Conservation (phyloP, 2,797 vertebrate genomes). For the Propithecus perrieri region DNA sequence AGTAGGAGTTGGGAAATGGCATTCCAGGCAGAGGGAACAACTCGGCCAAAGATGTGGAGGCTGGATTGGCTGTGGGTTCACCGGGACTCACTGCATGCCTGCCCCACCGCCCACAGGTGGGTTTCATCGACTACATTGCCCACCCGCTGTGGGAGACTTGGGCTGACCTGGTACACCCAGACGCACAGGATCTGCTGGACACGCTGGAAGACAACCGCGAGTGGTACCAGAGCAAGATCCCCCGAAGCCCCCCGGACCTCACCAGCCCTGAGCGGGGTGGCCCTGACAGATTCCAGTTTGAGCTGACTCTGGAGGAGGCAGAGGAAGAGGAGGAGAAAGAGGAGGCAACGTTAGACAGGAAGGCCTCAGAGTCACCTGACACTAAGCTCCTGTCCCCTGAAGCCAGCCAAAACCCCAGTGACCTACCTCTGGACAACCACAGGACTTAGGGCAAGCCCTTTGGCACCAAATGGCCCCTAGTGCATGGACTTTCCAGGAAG, state of each 20-base stretch:
- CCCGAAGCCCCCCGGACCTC: slow-evolving; percentile 87
- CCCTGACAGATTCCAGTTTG: slow-evolving; percentile 92
- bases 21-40: background rate
- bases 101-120: slow-evolving; percentile 85
- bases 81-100: background rate
- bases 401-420: slow-evolving; percentile 41
- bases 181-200: slow-evolving; percentile 95
- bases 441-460: slow-evolving; percentile 76
- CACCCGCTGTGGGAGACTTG: slow-evolving; percentile 97
- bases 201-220: slow-evolving; percentile 95
- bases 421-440: slow-evolving; percentile 33
- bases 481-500: background rate
- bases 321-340: slow-evolving; percentile 85
- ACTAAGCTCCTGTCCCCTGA: slow-evolving; percentile 71
- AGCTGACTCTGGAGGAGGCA: slow-evolving; percentile 92
- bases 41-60: background rate
- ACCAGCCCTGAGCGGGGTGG: background rate
- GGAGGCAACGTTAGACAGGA: slow-evolving; percentile 66
- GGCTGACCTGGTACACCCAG: slow-evolving; percentile 95
- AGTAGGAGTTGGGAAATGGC: background rate
- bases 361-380: slow-evolving; percentile 67
- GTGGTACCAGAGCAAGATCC: slow-evolving; percentile 98
- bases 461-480: slow-evolving; percentile 84
- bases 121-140: slow-evolving; percentile 95
- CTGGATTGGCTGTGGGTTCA: too few species aligned